These are phyloP conservation scores for Brienomyrus brachyistius DNA, from an alignment of 2,113 vertebrate genomes.

Conservation along the genomic window DNA sequence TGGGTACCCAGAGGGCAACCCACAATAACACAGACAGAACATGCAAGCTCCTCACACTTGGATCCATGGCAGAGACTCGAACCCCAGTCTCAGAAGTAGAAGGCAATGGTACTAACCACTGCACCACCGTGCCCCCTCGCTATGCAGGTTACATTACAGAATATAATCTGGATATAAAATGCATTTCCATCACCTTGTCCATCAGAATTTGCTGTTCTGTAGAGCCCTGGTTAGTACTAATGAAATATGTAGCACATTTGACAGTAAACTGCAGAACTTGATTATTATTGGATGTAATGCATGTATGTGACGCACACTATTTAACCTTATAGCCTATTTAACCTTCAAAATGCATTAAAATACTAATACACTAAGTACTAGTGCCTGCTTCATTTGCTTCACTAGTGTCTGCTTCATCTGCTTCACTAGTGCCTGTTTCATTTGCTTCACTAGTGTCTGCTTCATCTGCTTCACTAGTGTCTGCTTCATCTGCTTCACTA, in stretches of 20 bases:
- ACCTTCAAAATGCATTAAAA: background rate
- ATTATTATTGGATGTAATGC: background rate
- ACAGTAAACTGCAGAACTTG: background rate
- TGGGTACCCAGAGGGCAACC: too few relatives aligned
- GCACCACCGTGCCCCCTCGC: background rate
- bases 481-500: too few relatives aligned
- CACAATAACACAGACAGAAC: background rate
- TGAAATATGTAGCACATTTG: background rate
- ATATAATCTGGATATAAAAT: background rate
- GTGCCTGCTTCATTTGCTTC: background rate
- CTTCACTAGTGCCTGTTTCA: too few relatives aligned
- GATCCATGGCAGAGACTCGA: background rate
- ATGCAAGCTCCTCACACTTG: background rate
- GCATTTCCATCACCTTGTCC: background rate
- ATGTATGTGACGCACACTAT: background rate
- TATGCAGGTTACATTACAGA: background rate
- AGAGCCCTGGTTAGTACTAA: background rate
- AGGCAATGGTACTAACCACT: background rate
- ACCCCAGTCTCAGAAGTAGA: background rate
- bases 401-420: background rate
- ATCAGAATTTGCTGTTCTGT: background rate
- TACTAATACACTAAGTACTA: background rate
- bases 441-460: too few relatives aligned
- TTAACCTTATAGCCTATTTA: background rate
- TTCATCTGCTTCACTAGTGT: too few relatives aligned